Percentiles rank a stretch among this genome's conserved stretches.
These are phyloP conservation scores for Thalassophryne amazonica DNA, from an alignment of 2,797 vertebrate genomes.

Conservation along the genomic window DNA sequence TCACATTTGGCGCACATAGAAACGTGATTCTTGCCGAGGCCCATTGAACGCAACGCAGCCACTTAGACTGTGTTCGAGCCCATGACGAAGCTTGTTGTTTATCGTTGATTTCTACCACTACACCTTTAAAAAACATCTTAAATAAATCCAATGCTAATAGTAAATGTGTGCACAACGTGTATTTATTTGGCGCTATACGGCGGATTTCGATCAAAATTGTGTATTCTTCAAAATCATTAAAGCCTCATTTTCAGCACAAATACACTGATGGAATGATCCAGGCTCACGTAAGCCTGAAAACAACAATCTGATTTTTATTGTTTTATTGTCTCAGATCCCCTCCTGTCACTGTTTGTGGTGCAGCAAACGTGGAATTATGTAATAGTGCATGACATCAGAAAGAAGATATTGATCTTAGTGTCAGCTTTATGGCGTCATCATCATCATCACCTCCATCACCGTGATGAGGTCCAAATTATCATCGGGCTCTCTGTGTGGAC, in stretches of 20 bases:
- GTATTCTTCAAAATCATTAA: too few species aligned
- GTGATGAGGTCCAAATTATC: not conserved
- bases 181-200: not conserved
- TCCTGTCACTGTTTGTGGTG: not conserved
- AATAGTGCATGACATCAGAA: slow-evolving; percentile 56
- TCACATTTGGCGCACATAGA: slow-evolving; percentile 33
- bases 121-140: too few species aligned
- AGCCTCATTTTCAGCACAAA: too few species aligned
- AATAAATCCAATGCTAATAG: not conserved
- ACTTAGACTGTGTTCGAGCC: slow-evolving; percentile 22
- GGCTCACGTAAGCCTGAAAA: slow-evolving; percentile 18
- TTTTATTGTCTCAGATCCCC: slow-evolving; percentile 21
- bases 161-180: not conserved
- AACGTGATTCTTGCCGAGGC: slow-evolving; percentile 13
- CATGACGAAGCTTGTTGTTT: slow-evolving; percentile 17
- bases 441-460: not conserved
- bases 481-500: slow-evolving; percentile 6
- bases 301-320: slow-evolving; percentile 11
- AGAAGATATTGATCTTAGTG: too few species aligned
- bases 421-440: too few species aligned
- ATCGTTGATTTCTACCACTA: not conserved
- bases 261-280: not conserved
- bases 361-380: slow-evolving; percentile 43
- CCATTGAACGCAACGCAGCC: slow-evolving; percentile 39
- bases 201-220: too few species aligned